Percentiles rank a stretch among this genome's conserved stretches.
These are phyloP conservation scores for Siniperca undulata DNA, from an alignment of 2,797 vertebrate genomes.

Conservation along the genomic window DNA sequence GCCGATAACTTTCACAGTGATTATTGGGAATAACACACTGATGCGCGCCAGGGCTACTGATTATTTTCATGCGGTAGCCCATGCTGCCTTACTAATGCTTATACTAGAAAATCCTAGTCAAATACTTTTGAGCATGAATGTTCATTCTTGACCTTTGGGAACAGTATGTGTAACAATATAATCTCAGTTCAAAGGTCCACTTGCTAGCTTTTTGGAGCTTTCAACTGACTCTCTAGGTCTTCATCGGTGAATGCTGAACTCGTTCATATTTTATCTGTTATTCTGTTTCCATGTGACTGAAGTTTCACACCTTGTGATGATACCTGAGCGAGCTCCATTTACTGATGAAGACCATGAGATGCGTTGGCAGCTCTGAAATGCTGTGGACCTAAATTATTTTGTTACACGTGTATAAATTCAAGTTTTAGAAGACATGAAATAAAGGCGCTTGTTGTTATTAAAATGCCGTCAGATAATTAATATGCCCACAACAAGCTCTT, in stretches of 20 bases:
- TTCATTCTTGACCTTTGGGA: not conserved
- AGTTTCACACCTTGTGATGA: too few species aligned
- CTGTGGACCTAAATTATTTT: not conserved
- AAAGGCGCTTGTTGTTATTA: not conserved
- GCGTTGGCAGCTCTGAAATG: not conserved
- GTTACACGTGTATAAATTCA: not conserved
- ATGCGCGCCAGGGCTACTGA: too few species aligned
- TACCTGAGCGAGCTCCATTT: not conserved
- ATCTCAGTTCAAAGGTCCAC: not conserved
- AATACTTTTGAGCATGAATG: not conserved
- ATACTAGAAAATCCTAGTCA: too few species aligned
- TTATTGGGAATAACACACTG: too few species aligned
- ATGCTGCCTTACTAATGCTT: too few species aligned
- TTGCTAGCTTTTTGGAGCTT: not conserved
- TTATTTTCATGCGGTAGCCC: too few species aligned
- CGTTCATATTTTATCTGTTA: too few species aligned
- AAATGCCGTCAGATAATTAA: not conserved
- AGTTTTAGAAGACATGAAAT: not conserved
- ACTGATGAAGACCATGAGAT: not conserved
- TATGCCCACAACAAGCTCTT: not conserved
- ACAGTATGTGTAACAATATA: not conserved
- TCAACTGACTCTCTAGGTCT: too few species aligned
- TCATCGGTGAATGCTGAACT: too few species aligned
- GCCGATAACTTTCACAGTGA: too few species aligned
- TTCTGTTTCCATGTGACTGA: too few species aligned